These are phyloP conservation scores for Arge pagana DNA, from an alignment of 2,888 invertebrate genomes.

Conservation along the genomic window DNA sequence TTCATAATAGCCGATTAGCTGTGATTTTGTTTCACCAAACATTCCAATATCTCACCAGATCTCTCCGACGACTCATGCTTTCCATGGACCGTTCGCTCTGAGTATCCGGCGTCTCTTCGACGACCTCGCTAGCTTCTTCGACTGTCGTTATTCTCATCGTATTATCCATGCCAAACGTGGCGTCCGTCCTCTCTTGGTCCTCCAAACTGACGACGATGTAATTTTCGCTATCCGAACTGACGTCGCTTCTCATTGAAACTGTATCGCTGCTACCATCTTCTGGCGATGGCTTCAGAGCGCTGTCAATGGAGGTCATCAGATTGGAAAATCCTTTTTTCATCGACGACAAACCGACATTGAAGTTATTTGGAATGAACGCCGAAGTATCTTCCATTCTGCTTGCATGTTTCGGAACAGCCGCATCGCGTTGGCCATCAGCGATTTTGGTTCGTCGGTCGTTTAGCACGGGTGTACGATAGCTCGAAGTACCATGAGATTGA, in stretches of 20 bases:
- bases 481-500: not conserved
- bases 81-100: slow-evolving; percentile 84
- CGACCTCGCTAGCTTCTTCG: slow-evolving; percentile 84
- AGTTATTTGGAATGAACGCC: slow-evolving; percentile 53
- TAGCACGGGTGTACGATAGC: not conserved
- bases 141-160: slow-evolving; percentile 59
- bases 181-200: slow-evolving; percentile 64
- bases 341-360: slow-evolving; percentile 67
- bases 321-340: slow-evolving; percentile 85
- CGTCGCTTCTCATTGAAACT: slow-evolving; percentile 77
- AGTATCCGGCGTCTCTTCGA: slow-evolving; percentile 77
- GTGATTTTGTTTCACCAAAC: no score
- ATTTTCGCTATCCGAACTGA: slow-evolving; percentile 86
- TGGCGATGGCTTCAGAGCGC: slow-evolving; percentile 73
- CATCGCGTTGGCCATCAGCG: slow-evolving; percentile 33
- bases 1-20: not conserved
- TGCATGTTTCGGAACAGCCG: slow-evolving; percentile 7
- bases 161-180: slow-evolving; percentile 56
- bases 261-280: slow-evolving; percentile 78
- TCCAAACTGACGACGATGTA: slow-evolving; percentile 78
- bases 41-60: slow-evolving; percentile 65
- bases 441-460: slow-evolving; percentile 9
- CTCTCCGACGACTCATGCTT: slow-evolving; percentile 78
- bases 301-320: slow-evolving; percentile 83
- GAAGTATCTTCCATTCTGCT: slow-evolving; percentile 32